Percentiles rank a stretch among this genome's conserved stretches.
phyloP scores from a whole-genome alignment of 2,888 invertebrate species.

The Agelastica alni region DNA sequence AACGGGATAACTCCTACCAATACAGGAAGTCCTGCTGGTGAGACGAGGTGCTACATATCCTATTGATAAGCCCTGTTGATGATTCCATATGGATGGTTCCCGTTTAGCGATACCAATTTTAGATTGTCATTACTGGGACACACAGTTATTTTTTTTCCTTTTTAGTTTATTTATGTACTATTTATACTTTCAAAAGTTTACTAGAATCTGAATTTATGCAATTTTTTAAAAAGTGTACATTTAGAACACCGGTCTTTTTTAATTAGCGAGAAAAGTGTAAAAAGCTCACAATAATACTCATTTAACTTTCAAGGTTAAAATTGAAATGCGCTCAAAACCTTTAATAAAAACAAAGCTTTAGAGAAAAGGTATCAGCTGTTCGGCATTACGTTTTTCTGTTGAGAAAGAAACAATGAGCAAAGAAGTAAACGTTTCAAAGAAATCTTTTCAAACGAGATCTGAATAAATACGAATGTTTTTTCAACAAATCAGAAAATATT shows the following conservation, averaged over 20 bases:
- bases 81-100: too few relatives aligned
- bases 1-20: too few relatives aligned
- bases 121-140: too few relatives aligned
- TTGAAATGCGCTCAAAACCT: slow-evolving; percentile 19
- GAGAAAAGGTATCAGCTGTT: slow-evolving; percentile 33
- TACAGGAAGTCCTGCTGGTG: too few relatives aligned
- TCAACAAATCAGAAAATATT: slow-evolving; percentile 8
- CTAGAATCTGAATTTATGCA: too few relatives aligned
- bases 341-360: slow-evolving; percentile 23
- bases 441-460: slow-evolving; percentile 21
- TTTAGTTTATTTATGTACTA: too few relatives aligned
- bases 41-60: too few relatives aligned
- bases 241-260: slow-evolving; percentile 6
- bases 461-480: slow-evolving; percentile 23
- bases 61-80: too few relatives aligned
- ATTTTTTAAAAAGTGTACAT: too few relatives aligned
- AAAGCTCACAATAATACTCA: slow-evolving; percentile 11
- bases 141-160: too few relatives aligned
- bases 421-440: slow-evolving; percentile 13
- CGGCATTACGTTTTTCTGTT: slow-evolving; percentile 30
- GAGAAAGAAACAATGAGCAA: slow-evolving; percentile 17
- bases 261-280: slow-evolving; percentile 3
- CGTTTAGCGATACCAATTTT: too few relatives aligned
- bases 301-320: slow-evolving; percentile 22
- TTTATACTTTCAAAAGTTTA: too few relatives aligned